Base-by-base conservation (phyloP, 2,797 vertebrate species). In the Catamblyrhynchus diadema region DNA sequence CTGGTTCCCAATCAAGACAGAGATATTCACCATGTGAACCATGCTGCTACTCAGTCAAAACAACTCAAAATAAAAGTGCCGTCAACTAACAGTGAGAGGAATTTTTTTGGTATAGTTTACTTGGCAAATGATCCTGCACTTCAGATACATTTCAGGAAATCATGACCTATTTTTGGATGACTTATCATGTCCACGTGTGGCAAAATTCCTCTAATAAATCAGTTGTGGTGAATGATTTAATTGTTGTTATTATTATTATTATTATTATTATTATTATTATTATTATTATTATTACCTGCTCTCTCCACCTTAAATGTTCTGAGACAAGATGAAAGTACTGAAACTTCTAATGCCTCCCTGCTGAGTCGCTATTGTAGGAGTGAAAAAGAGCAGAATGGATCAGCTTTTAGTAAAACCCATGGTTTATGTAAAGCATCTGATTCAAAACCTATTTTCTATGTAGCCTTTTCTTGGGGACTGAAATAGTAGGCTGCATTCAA, bases 371-470 rank as follows among this genome's bases (percentile, higher is more conserved):
- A 12, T 30, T 97, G 96, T 96, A 94, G 97, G 97, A 95, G 90
- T 97, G 95, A 96, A 96, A 94, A 90, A 91, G 96, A 95, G 93
- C 94, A 95, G 95, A 96, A 97, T 96, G 90, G 97, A 97, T 97
- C 83, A 96, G 90, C 93, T 97, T 97, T 97, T 97, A 97, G 94
- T 95, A 97, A 97, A 98, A 96, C 95, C 75, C 97, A 95, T 97
- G 97, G 96, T 97, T 98, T 98, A 98, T 98, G 97, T 98, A 98
- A 98, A 98, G 96, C 86, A 94, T 95, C 92, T 98, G 98, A 98
- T 98, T 98, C 98, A 98, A 98, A 98, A 95, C 92, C 96, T 92
- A 89, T 97, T 97, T 90, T 96, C 91, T 96, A 86, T 88, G 85
- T 90, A 96, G 95, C 82, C 81, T 96, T 91, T 95, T 96, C 90